phyloP scores from a whole-genome alignment of 2,888 invertebrate species.

The Agrilus biguttatus region DNA sequence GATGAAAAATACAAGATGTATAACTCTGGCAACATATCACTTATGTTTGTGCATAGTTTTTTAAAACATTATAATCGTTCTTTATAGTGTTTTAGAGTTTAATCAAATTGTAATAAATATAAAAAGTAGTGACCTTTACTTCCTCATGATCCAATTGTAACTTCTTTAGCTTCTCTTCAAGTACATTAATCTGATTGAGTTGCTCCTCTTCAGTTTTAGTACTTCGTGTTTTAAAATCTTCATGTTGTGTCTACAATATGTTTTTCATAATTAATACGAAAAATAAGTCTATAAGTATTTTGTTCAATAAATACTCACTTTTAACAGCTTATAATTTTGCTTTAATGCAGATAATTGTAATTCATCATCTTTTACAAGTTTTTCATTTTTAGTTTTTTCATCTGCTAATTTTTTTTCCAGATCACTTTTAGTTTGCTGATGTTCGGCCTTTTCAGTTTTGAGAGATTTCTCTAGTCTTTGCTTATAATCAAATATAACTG shows the following conservation, averaged over 20 bases:
- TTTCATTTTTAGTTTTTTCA: conserved; percentile 34
- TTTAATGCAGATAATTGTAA: conserved; percentile 39
- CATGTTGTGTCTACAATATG: conserved; percentile 33
- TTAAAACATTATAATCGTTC: too few species aligned
- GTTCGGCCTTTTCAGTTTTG: conserved; percentile 39
- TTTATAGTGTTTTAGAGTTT: too few species aligned
- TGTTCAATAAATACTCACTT: conserved; percentile 18
- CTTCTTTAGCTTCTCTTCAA: conserved; percentile 33
- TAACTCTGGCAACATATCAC: too few species aligned
- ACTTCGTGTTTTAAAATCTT: conserved; percentile 36
- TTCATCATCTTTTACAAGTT: conserved; percentile 34
- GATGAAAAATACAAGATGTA: too few species aligned
- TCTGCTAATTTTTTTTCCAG: conserved; percentile 34
- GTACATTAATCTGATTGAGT: conserved; percentile 32
- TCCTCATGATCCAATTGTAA: conserved; percentile 30
- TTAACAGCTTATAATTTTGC: conserved; percentile 38
- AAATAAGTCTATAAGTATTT: not conserved
- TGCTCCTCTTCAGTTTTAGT: conserved; percentile 33
- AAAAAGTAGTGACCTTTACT: conserved; percentile 11
- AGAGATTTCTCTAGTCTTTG: conserved; percentile 40
- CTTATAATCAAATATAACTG: conserved; percentile 45
- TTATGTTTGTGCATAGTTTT: too few species aligned
- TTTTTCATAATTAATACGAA: conserved; percentile 1
- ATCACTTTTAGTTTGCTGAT: conserved; percentile 34
- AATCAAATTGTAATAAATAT: conserved; percentile 18